Evolutionary conservation across 1,140 invertebrate genomes (phyloP).

Genomic region (Choristoneura fumiferana): DNA sequence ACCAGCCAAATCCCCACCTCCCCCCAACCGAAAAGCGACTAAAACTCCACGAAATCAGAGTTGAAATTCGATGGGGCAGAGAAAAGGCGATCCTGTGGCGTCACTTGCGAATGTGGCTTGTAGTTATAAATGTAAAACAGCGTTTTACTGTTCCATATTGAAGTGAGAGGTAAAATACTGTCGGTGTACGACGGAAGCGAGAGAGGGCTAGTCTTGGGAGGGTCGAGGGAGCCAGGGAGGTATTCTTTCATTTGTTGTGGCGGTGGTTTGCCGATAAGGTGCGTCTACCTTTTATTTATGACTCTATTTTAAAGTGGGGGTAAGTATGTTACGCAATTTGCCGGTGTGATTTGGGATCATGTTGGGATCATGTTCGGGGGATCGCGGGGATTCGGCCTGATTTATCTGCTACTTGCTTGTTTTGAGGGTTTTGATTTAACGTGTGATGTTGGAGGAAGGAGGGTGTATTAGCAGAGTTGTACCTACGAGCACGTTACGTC

Average conservation of each 20-base stretch:
- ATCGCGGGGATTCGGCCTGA: slow-evolving; percentile 19
- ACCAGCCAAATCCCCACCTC: slow-evolving; percentile 32
- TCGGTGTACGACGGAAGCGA: slow-evolving; percentile 24
- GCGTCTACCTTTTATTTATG: slow-evolving; percentile 72
- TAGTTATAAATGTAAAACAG: slow-evolving; percentile 75
- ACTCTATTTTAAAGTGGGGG: slow-evolving; percentile 72
- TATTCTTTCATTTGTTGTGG: slow-evolving; percentile 73
- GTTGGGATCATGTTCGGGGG: slow-evolving; percentile 16
- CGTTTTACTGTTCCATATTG: slow-evolving; percentile 53
- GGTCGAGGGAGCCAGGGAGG: slow-evolving; percentile 30
- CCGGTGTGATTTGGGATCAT: slow-evolving; percentile 29
- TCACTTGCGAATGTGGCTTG: slow-evolving; percentile 54
- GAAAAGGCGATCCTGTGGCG: slow-evolving; percentile 5
- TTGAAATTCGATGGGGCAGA: slow-evolving; percentile 24
- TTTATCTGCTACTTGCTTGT: slow-evolving; percentile 16
- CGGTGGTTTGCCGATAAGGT: slow-evolving; percentile 61
- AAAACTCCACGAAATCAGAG: slow-evolving; percentile 31
- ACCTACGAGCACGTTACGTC: too few species aligned
- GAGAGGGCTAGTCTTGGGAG: slow-evolving; percentile 30
- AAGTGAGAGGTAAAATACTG: slow-evolving; percentile 26
- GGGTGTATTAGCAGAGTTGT: not conserved
- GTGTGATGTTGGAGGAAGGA: not conserved
- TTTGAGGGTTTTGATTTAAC: slow-evolving; percentile 15
- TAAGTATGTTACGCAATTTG: slow-evolving; percentile 65
- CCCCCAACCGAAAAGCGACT: slow-evolving; percentile 34